Evolutionary conservation across 1,140 invertebrate species (phyloP), one percentile per base, ranked within the genome.

Genomic region (Cherax quadricarinatus): DNA sequence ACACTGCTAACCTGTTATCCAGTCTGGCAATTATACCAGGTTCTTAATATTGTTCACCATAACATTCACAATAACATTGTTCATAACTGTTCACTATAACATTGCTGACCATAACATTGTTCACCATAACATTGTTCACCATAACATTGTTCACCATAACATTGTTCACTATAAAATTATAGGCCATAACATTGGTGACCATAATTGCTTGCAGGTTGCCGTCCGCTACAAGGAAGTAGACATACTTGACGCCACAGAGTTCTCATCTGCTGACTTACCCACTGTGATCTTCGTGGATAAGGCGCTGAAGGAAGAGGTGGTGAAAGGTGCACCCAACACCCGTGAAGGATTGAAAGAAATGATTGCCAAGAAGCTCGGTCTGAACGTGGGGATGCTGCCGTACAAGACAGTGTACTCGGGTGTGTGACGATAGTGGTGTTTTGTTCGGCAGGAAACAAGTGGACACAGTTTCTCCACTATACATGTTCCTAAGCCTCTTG

Each of bases 231-330:
- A 89, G 79, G 88, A 89, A 9, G 88, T 78, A 10, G n/a, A 81
- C 4, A 30, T 4, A 30, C 30, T 70, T 12, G 79, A 89, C 53
- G 62, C 48, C 5, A 73, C 10, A 9, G 53, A 49, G 41, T 89
- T 53, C 82, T 49, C 79, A 0, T n/a, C 30, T 24, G 75, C 24
- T 16, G n/a, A 21, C 12, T 62, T 82, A 18, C 79, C 80, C 51
- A 60, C 51, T 70, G 48, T 89, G 24, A 51, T 82, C 7, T 48
- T 89, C 9, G 41, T 24, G 49, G 48, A 82, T 57, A 89, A 41
- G 53, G 51, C 49, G 70, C 57, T 79, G 41, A 89, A 89, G 80
- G 88, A 89, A 70, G 88, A 89, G 21, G 79, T 82, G 12, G 41
- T 81, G 79, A 81, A 53, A 21, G 53, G 21, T 14, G 24, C 10